Evolutionary conservation across 1,140 invertebrate species (phyloP), one percentile per base, ranked within the genome.

Genomic region (Matsumurasca onukii): DNA sequence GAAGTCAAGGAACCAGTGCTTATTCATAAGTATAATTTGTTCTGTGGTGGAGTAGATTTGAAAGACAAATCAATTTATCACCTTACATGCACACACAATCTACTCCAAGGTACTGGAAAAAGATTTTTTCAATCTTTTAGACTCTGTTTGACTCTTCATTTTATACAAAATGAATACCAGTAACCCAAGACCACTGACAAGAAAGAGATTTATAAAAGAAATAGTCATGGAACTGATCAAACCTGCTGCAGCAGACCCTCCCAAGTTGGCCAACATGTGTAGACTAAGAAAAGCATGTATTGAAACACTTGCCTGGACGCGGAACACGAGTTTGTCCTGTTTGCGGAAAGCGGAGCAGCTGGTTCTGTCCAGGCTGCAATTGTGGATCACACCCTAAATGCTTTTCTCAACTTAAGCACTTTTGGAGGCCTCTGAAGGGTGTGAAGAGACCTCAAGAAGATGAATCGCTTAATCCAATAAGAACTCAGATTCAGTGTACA

Each of bases 61-160:
- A 61, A 20, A 27, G 57, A 61, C 27, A 61, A 61, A 20, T 27
- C 22, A 12, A 29, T 61, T 15, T 61, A 61, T 61, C 57, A 61
- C 27, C 5, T 27, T 12, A 27, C 57, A 29, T 29, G 27, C 29
- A 52, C 27, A 61, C 9, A 17, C n/a, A 29, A 2, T 20, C n/a
- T 3, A 61, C 57, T 9, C 20, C 9, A 30, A 61, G 20, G 30
- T 61, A 61, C 27, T 61, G 57, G 57, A 61, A 61, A 29, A 29
- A 12, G 12, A 13, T 61, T 15, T 61, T 61, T 61, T 22, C 20
- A 27, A 25, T 27, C 13, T 3, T 61, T 3, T 29, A 5, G 2
- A 61, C 25, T 61, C 12, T 29, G 12, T 61, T 5, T 29, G 12
- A 27, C 12, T 29, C 30, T 12, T 61, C 25, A 12, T 27, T 2